A percentile compares a stretch with the other conserved stretches of the same genome.
Conservation (phyloP, 2,113 vertebrate species). For the rat (Rattus norvegicus) region DNA sequence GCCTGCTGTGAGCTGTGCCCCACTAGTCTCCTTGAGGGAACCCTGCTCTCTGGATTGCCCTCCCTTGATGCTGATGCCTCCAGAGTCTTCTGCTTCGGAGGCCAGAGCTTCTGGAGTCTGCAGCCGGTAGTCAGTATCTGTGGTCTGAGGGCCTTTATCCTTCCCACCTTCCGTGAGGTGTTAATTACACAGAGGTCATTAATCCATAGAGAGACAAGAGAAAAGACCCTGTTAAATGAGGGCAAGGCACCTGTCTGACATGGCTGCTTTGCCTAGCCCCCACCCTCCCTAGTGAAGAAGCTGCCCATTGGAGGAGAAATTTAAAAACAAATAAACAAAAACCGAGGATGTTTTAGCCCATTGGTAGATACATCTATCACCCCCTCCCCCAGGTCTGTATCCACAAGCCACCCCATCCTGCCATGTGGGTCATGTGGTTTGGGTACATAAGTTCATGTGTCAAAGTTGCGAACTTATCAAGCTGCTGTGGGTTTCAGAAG, state of each 20-base stretch:
- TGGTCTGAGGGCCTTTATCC: conserved; percentile 41
- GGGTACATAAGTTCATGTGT: background rate
- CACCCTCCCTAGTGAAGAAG: background rate
- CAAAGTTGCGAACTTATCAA: background rate
- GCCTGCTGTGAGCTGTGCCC: background rate
- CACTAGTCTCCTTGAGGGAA: background rate
- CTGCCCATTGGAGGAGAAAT: background rate
- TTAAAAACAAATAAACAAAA: no score
- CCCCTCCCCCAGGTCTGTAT: no score
- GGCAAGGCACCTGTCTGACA: no score
- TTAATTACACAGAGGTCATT: background rate
- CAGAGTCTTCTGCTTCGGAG: conserved; percentile 11
- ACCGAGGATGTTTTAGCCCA: background rate
- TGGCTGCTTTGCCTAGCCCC: background rate
- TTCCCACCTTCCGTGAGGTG: conserved; percentile 50
- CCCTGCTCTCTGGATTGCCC: background rate
- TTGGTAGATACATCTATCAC: background rate
- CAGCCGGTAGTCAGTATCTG: background rate
- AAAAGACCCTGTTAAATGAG: conserved; percentile 2
- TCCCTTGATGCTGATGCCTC: background rate
- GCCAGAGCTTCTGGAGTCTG: conserved; percentile 61
- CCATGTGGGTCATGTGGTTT: no score
- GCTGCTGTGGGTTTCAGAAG: background rate
- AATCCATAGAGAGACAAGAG: conserved; percentile 22
- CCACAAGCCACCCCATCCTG: no score